phyloP scores from a whole-genome alignment of 2,797 vertebrate species.

The Artibeus jamaicensis region DNA sequence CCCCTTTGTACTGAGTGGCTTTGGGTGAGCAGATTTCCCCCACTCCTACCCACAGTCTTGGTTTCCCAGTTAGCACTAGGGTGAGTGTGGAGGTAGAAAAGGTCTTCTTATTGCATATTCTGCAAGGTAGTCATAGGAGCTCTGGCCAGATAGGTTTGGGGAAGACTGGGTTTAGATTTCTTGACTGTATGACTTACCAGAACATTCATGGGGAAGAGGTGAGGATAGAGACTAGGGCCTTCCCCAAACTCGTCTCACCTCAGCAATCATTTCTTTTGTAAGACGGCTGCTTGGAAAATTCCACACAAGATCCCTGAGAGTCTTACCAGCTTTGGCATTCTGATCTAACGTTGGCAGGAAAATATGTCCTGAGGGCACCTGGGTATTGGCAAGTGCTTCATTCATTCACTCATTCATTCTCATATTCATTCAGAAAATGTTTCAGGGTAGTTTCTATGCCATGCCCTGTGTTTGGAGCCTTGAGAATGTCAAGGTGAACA shows the following conservation, averaged over 20 bases:
- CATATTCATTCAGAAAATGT: not conserved
- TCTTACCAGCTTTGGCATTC: not conserved
- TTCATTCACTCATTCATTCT: not conserved
- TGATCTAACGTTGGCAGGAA: not conserved
- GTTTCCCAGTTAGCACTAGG: not conserved
- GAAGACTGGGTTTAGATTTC: not conserved
- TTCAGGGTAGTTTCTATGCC: not conserved
- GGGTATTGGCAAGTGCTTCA: not conserved
- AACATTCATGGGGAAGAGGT: not conserved
- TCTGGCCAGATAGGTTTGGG: not conserved
- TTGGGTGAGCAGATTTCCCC: not conserved
- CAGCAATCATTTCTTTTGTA: not conserved
- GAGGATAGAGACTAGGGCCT: not conserved
- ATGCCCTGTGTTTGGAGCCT: not conserved
- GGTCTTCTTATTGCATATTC: not conserved
- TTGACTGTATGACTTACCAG: not conserved
- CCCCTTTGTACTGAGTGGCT: not conserved
- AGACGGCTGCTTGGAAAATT: not conserved
- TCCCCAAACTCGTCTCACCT: not conserved
- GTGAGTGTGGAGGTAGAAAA: not conserved
- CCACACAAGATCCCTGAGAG: not conserved
- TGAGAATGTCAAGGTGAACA: not conserved
- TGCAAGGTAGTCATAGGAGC: not conserved
- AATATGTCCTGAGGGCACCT: not conserved
- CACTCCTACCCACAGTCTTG: not conserved